A percentile compares a stretch with the other conserved stretches of the same genome.
These are phyloP conservation scores for Habropoda laboriosa DNA, from an alignment of 1,140 invertebrate genomes.

Conservation along the genomic window DNA sequence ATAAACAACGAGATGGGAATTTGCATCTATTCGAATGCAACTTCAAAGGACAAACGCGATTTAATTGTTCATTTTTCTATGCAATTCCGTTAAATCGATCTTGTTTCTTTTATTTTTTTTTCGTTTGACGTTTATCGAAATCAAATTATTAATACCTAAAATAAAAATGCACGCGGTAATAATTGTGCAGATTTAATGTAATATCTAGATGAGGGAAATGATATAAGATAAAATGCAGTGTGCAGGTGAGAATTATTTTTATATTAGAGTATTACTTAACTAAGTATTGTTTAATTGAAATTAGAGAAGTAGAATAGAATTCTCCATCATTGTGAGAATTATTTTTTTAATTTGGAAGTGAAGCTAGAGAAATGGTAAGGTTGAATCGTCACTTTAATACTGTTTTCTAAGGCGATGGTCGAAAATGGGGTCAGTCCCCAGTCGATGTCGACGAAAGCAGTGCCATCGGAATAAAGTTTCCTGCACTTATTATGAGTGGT, in stretches of 20 bases:
- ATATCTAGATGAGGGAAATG: too few relatives aligned
- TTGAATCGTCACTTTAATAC: too few relatives aligned
- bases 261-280: too few relatives aligned
- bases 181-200: too few relatives aligned
- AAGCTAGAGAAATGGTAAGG: too few relatives aligned
- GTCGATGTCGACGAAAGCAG: constrained; percentile 43
- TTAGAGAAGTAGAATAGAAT: too few relatives aligned
- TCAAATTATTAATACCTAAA: not conserved
- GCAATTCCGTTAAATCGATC: not conserved
- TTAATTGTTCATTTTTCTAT: not conserved
- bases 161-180: too few relatives aligned
- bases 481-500: constrained; percentile 50
- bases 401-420: constrained; percentile 31
- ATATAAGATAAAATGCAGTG: constrained; percentile 25
- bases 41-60: constrained; percentile 1
- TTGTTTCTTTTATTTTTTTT: not conserved
- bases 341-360: too few relatives aligned
- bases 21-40: not conserved
- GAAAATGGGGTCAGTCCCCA: constrained; percentile 50
- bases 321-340: too few relatives aligned
- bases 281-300: too few relatives aligned
- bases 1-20: not conserved
- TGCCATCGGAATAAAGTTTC: constrained; percentile 19
- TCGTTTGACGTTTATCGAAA: not conserved
- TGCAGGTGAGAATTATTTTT: constrained; percentile 16